These are phyloP conservation scores for Lasioglossum zephyrum DNA, from an alignment of 2,888 invertebrate genomes.

Conservation along the genomic window DNA sequence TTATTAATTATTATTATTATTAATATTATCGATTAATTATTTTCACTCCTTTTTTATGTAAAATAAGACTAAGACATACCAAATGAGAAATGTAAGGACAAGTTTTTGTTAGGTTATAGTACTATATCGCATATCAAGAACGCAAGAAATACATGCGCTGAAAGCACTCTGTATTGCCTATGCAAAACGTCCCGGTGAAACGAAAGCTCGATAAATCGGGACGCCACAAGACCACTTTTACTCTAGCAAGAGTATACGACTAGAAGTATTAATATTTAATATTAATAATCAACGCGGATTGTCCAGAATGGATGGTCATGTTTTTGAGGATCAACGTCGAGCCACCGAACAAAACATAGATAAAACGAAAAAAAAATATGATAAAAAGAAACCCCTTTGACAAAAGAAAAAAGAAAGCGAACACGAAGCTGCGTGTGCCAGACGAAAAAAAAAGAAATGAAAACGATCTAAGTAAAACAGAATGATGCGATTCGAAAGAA, in stretches of 20 bases:
- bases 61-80: constrained; percentile 84
- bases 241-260: constrained; percentile 84
- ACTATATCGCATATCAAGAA: constrained; percentile 83
- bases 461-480: neutral
- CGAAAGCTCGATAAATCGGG: constrained; percentile 65
- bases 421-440: neutral
- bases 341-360: constrained; percentile 63
- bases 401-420: neutral
- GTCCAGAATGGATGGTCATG: constrained; percentile 82
- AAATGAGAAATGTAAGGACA: constrained; percentile 82
- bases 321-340: constrained; percentile 74
- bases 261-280: constrained; percentile 84
- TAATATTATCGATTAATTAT: constrained; percentile 3
- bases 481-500: neutral
- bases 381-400: neutral
- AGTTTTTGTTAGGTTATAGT: constrained; percentile 81
- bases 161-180: constrained; percentile 82
- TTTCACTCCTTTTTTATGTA: constrained; percentile 66
- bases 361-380: neutral
- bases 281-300: constrained; percentile 81
- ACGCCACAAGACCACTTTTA: constrained; percentile 83
- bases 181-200: constrained; percentile 75
- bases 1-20: constrained; percentile 13
- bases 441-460: neutral
- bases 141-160: constrained; percentile 79